These are phyloP conservation scores for Arge pagana DNA, from an alignment of 2,888 invertebrate genomes.

Conservation along the genomic window DNA sequence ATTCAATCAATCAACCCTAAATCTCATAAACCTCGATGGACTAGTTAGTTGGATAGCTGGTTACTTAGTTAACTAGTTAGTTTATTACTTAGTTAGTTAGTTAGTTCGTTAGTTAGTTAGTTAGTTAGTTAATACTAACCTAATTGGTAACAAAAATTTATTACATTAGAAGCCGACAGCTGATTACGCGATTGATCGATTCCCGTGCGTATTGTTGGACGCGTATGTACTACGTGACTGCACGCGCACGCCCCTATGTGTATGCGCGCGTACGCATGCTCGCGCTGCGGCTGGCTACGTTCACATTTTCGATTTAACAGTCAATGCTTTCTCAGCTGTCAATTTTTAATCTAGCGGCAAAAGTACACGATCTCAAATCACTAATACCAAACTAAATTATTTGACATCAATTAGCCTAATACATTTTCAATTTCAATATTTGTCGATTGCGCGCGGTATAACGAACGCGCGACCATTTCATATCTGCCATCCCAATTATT, in stretches of 20 bases:
- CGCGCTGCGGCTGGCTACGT: no score
- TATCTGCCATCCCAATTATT: no score
- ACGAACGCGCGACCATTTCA: slow-evolving; percentile 27
- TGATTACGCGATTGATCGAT: slow-evolving; percentile 18
- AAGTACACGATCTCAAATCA: slow-evolving; percentile 42
- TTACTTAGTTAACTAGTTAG: slow-evolving; percentile 14
- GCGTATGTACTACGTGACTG: no score
- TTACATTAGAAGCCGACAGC: slow-evolving; percentile 19
- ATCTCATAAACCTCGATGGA: slow-evolving; percentile 10
- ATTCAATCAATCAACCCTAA: slow-evolving; percentile 19
- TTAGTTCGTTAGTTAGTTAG: slow-evolving; percentile 12
- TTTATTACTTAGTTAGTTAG: slow-evolving; percentile 17
- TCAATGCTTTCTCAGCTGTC: slow-evolving; percentile 20
- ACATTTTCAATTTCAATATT: slow-evolving; percentile 28
- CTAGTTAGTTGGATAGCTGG: slow-evolving; percentile 12
- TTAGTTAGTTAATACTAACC: slow-evolving; percentile 17
- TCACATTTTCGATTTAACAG: slow-evolving; percentile 5
- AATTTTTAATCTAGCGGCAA: slow-evolving; percentile 21
- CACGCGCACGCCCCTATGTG: no score
- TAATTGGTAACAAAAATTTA: slow-evolving; percentile 15
- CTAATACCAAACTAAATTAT: slow-evolving; percentile 45
- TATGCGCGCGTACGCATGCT: no score
- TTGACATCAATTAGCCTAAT: slow-evolving; percentile 33
- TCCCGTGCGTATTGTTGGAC: no score
- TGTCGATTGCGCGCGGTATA: slow-evolving; percentile 28